phyloP scores from a whole-genome alignment of 2,888 invertebrate genomes.

The Nomada lathburiana region DNA sequence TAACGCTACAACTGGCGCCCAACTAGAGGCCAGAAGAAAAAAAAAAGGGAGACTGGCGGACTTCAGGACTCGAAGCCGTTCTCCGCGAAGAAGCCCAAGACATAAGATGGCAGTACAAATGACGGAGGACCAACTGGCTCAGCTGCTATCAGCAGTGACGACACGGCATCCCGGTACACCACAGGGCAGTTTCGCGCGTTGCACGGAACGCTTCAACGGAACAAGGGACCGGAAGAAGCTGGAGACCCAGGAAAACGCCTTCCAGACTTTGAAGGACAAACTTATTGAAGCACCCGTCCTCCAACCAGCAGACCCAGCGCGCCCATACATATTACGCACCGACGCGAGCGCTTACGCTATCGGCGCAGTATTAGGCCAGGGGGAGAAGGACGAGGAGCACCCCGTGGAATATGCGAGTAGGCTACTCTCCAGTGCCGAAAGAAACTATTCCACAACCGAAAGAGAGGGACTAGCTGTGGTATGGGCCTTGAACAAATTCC shows the following conservation, averaged over 20 bases:
- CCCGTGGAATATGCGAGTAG: background rate
- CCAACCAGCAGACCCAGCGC: too few species aligned
- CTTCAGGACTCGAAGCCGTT: too few species aligned
- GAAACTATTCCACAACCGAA: background rate
- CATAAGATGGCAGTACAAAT: too few species aligned
- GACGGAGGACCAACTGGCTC: too few species aligned
- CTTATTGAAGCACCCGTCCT: background rate
- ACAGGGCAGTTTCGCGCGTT: background rate
- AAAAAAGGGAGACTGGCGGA: too few species aligned
- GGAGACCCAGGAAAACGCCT: background rate
- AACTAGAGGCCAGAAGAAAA: too few species aligned
- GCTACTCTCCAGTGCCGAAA: background rate
- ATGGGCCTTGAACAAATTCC: background rate
- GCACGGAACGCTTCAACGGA: background rate
- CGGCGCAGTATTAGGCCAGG: background rate
- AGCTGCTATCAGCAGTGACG: too few species aligned
- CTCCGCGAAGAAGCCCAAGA: too few species aligned
- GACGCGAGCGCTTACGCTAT: slow-evolving; percentile 9
- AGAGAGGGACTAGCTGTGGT: slow-evolving; percentile 5
- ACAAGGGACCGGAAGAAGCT: background rate
- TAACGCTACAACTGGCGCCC: too few species aligned
- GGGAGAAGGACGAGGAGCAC: background rate
- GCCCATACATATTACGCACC: background rate
- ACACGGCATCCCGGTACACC: too few species aligned
- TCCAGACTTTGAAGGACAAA: background rate